Evolutionary conservation across 2,797 vertebrate species (phyloP), one percentile per base, ranked within the genome.

Genomic region (Hozukius guyotensis): DNA sequence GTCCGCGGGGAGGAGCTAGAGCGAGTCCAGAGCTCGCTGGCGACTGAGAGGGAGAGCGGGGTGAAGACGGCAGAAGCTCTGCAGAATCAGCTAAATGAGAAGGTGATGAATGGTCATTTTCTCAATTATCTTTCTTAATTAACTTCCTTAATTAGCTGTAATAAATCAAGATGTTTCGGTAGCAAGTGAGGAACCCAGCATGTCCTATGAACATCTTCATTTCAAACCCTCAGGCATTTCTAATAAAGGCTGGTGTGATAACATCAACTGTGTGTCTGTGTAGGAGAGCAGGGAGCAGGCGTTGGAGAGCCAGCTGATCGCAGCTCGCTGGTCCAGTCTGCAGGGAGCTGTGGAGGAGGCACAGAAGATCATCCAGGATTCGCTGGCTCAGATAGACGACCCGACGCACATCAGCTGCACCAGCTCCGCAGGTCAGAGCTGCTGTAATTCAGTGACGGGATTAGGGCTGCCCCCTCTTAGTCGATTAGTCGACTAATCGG

Each of bases 391-490:
- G 86, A 92, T 98, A 1, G 97, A 99, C 0, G 96, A 98, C 87
- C 97, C 98, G 0, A 64, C 95, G 6, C 97, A 98, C 88, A 92
- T 97, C 81, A 94, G 97, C 94, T 98, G 97, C 86, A 97, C 96
- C 0, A 94, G 97, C 84, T 98, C 98, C 0, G 96, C 98, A 69
- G 98, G 98, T 98, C 84, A 72, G 31, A 10, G 2, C 20, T 11
- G 31, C 27, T 55, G 16, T 29, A 24, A 22, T 2, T 38, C 20
- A 49, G 5, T 16, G 4, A 2, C 1, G 24, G 31, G 46, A 63
- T 8, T 46, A 46, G 42, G 1, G 42, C 42, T 46, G 42, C 42
- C 16, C 16, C 42, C 42, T 46, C 16, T 46, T 46, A 46, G 42
- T 46, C 42, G 0, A 46, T 18, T 46, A 18, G 0, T 46, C 42